A percentile compares a stretch with the other conserved stretches of the same genome.
phyloP scores from a whole-genome alignment of 2,888 invertebrate species.

The Gastracanthus pulcherrimus region DNA sequence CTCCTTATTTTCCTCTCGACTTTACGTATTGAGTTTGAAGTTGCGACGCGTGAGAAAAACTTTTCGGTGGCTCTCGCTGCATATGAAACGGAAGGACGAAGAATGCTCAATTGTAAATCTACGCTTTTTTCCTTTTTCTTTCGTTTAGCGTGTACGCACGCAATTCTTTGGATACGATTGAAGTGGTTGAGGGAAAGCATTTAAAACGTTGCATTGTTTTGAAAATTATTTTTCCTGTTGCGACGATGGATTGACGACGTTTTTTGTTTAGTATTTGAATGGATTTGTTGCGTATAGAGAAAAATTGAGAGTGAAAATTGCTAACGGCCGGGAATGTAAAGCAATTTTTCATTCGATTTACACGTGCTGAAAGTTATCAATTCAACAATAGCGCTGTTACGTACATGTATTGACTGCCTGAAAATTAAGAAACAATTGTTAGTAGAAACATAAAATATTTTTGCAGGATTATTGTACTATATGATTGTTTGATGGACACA shows the following conservation, averaged over 20 bases:
- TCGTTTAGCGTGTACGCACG: background rate
- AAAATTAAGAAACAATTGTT: background rate
- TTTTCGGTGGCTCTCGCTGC: background rate
- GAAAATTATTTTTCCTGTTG: too few species aligned
- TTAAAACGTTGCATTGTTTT: too few species aligned
- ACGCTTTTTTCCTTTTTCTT: slow-evolving; percentile 1
- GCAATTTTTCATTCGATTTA: background rate
- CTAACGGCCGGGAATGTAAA: background rate
- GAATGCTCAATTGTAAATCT: slow-evolving; percentile 32
- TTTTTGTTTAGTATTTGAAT: background rate
- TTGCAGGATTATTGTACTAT: background rate
- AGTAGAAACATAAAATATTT: background rate
- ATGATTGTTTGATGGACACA: background rate
- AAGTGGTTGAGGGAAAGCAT: too few species aligned
- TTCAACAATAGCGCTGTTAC: background rate
- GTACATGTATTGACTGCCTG: background rate
- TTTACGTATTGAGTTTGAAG: slow-evolving; percentile 47
- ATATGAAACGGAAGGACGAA: slow-evolving; percentile 24
- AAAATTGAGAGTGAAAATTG: slow-evolving; percentile 42
- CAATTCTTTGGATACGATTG: too few species aligned
- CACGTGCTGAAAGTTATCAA: background rate
- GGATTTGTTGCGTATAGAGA: background rate
- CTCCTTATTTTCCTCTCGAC: background rate
- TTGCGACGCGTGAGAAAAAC: slow-evolving; percentile 2
- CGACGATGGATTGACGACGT: background rate